phyloP scores from a whole-genome alignment of 2,888 invertebrate genomes.

The Melipona beecheii region DNA sequence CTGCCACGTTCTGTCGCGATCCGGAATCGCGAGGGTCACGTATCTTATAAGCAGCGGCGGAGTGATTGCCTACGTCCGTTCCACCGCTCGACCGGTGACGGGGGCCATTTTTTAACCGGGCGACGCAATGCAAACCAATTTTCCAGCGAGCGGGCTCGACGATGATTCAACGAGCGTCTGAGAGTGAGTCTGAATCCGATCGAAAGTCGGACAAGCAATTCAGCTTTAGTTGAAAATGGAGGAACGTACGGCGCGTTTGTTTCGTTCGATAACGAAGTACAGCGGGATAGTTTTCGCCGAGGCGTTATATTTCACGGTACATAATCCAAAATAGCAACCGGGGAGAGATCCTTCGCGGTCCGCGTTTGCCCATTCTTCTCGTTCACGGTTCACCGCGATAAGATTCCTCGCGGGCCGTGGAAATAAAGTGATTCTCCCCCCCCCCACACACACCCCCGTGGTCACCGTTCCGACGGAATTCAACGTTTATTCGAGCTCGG shows the following conservation, averaged over 20 bases:
- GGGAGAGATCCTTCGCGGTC: conserved; percentile 17
- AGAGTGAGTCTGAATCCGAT: neutral
- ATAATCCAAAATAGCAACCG: conserved; percentile 44
- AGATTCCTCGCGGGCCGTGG: conserved; percentile 45
- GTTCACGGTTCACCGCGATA: conserved; percentile 62
- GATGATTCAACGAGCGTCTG: conserved; percentile 21
- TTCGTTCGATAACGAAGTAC: neutral
- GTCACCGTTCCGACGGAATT: conserved; percentile 51
- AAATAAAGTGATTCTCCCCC: conserved; percentile 57
- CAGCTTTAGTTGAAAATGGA: neutral
- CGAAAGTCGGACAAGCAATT: neutral
- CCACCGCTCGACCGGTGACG: neutral
- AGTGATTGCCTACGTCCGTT: conserved; percentile 53
- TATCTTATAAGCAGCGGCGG: conserved; percentile 48
- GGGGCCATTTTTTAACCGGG: conserved; percentile 31
- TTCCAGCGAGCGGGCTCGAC: conserved; percentile 10
- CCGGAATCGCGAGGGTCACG: conserved; percentile 59
- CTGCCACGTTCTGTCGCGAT: conserved; percentile 27
- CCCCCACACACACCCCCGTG: neutral
- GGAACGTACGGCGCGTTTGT: too few relatives aligned
- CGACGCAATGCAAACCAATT: conserved; percentile 42
- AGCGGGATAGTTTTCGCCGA: neutral
- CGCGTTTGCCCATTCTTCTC: conserved; percentile 35
- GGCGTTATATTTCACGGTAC: conserved; percentile 42
- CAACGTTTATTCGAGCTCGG: conserved; percentile 64